phyloP scores from a whole-genome alignment of 30 jellyfish, hydroid and myxozoan species.

The Catostylus mosaicus region DNA sequence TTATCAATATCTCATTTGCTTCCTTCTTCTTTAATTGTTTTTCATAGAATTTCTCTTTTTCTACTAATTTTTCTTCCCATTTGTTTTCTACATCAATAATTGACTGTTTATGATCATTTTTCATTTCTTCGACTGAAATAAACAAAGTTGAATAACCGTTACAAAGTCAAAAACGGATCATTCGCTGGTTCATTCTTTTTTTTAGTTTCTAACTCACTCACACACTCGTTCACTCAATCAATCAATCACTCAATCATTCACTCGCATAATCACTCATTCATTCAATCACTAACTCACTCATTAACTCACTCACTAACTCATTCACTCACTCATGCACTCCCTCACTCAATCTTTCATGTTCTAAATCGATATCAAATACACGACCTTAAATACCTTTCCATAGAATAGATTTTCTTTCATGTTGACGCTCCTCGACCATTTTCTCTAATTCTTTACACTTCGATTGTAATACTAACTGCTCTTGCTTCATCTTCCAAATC shows the following conservation, averaged over 20 bases:
- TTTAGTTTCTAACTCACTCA: not conserved
- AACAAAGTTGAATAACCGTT: not conserved
- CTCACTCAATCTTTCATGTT: not conserved
- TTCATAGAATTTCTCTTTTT: constrained; percentile 32
- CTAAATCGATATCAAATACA: not conserved
- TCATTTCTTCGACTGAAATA: constrained; percentile 24
- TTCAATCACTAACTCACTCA: no score
- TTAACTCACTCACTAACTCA: no score
- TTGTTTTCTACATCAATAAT: constrained; percentile 4
- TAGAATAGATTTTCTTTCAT: not conserved
- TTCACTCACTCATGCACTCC: no score
- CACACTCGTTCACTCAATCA: not conserved
- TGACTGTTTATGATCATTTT: constrained; percentile 11
- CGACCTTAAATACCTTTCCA: constrained; percentile 3
- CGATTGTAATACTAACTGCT: not conserved
- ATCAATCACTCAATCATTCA: no score
- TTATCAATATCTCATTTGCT: constrained; percentile 21
- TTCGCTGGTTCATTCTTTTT: not conserved
- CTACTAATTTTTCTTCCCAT: constrained; percentile 10
- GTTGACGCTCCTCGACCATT: not conserved
- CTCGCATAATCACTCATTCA: no score
- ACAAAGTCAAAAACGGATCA: not conserved
- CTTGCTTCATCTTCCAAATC: constrained; percentile 3
- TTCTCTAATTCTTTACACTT: not conserved
- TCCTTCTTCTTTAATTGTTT: constrained; percentile 40